Evolutionary conservation across 2,888 invertebrate species (phyloP).

Genomic region (Lathronympha strigana): DNA sequence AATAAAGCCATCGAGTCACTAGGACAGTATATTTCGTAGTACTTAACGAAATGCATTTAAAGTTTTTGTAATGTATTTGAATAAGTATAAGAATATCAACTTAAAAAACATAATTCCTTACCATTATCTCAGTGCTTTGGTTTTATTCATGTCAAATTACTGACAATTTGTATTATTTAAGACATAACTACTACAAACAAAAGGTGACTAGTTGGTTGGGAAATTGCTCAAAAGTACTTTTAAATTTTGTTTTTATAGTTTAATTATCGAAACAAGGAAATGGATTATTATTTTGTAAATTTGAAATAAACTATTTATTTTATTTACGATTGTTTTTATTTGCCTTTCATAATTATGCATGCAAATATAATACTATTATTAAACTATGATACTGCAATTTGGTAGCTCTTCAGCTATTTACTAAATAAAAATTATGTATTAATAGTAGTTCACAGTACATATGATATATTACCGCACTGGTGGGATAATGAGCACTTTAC

Average conservation of each 20-base stretch:
- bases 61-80: not conserved
- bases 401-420: no score
- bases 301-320: conserved; percentile 36
- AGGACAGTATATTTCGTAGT: conserved; percentile 58
- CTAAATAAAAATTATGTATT: no score
- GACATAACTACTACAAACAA: no score
- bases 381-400: no score
- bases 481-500: no score
- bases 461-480: no score
- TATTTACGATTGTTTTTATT: not conserved
- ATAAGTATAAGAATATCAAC: not conserved
- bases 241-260: conserved; percentile 10
- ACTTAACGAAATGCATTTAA: conserved; percentile 23
- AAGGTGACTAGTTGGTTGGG: conserved; percentile 1
- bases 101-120: not conserved
- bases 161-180: not conserved
- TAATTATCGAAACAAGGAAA: conserved; percentile 20
- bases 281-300: conserved; percentile 12
- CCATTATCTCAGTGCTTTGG: not conserved
- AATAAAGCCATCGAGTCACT: conserved; percentile 64
- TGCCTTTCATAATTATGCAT: not conserved
- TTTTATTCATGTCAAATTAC: not conserved
- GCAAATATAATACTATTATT: not conserved
- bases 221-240: conserved; percentile 29
- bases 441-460: no score